Evolutionary conservation across 2,113 vertebrate genomes (phyloP).

Genomic region (Chaetura pelagica): DNA sequence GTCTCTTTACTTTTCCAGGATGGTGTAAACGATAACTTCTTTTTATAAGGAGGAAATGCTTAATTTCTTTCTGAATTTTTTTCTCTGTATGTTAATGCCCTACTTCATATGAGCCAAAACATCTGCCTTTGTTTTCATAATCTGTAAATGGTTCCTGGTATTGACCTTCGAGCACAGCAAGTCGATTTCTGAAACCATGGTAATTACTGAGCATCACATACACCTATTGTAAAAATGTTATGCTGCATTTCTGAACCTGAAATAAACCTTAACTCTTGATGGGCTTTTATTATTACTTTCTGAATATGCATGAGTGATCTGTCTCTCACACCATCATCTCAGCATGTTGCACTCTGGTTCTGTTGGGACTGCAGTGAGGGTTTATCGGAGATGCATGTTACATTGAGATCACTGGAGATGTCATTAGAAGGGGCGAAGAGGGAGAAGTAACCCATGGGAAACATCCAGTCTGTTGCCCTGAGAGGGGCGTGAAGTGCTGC

Average conservation of each 20-base stretch:
- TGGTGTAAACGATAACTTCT: slow-evolving; percentile 2
- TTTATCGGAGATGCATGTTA: neutral
- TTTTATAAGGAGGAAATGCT: slow-evolving; percentile 36
- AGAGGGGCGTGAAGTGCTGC: neutral
- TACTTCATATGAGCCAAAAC: slow-evolving; percentile 49
- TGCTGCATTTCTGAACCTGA: slow-evolving; percentile 75
- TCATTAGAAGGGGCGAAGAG: neutral
- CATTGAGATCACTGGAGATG: neutral
- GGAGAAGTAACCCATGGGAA: neutral
- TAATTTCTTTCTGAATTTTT: slow-evolving; percentile 35
- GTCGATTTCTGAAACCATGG: slow-evolving; percentile 48
- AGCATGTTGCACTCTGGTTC: neutral
- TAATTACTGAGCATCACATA: slow-evolving; percentile 57
- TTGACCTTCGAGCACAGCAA: slow-evolving; percentile 59
- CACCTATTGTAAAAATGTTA: slow-evolving; percentile 77
- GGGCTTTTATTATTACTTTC: slow-evolving; percentile 64
- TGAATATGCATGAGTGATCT: neutral
- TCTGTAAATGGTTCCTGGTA: slow-evolving; percentile 56
- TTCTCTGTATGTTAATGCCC: slow-evolving; percentile 59
- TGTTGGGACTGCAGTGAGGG: neutral
- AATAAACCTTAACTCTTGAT: slow-evolving; percentile 77
- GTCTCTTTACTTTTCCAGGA: slow-evolving; percentile 65
- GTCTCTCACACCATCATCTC: neutral
- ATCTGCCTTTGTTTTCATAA: slow-evolving; percentile 51
- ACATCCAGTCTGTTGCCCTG: neutral